Conservation (phyloP, 1,140 invertebrate species). For the Hycleus phaleratus region DNA sequence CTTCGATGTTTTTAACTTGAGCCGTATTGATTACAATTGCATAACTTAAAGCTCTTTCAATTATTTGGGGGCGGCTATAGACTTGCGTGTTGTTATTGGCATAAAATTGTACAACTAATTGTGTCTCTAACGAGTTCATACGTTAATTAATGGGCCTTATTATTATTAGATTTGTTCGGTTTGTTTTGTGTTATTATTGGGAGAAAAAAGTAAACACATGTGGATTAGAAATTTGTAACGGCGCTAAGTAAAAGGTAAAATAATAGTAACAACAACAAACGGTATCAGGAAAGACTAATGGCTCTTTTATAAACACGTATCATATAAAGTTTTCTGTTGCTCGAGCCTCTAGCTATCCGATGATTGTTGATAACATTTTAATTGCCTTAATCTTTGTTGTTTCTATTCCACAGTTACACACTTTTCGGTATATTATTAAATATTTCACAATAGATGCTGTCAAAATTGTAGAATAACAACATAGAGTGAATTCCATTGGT, state of each 20-base stretch:
- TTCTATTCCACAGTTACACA: conserved; percentile 7
- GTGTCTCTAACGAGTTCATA: conserved; percentile 12
- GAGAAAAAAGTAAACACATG: conserved; percentile 12
- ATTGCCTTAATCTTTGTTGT: conserved; percentile 4
- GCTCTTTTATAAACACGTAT: conserved; percentile 7
- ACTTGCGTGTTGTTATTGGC: conserved; percentile 3
- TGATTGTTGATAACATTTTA: conserved; percentile 16
- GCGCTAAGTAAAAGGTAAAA: conserved; percentile 14
- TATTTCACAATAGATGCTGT: conserved; percentile 1
- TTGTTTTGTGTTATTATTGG: not conserved
- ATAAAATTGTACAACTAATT: conserved; percentile 5
- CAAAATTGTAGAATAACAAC: no score
- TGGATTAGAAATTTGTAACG: conserved; percentile 15
- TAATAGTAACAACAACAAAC: not conserved
- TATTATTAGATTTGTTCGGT: not conserved
- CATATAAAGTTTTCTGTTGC: not conserved
- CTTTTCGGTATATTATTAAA: conserved; percentile 7
- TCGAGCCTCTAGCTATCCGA: conserved; percentile 4
- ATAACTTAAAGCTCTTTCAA: not conserved
- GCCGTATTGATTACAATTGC: not conserved
- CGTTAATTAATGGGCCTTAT: conserved; percentile 9
- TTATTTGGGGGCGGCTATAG: not conserved
- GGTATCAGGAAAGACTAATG: conserved; percentile 15
- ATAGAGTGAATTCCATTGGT: no score
- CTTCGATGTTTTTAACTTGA: not conserved